phyloP scores from a whole-genome alignment of 1,140 invertebrate species.

The Antheraea mylitta region DNA sequence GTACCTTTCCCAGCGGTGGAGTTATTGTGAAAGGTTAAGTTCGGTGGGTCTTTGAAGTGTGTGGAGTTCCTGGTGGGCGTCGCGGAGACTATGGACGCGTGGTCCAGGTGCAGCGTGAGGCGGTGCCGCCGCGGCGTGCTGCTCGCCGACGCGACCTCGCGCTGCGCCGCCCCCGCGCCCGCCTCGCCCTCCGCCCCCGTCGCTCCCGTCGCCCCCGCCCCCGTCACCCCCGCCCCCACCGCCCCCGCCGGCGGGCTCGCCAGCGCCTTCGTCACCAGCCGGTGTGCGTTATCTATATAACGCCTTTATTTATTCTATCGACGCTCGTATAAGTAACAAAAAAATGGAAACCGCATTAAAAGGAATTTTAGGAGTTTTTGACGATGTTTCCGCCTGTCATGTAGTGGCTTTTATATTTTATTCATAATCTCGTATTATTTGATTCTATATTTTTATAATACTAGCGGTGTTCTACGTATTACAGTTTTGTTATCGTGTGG shows the following conservation, averaged over 20 bases:
- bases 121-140: constrained; percentile 73
- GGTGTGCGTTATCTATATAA: constrained; percentile 66
- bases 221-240: constrained; percentile 61
- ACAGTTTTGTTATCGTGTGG: no score
- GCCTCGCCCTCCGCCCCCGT: constrained; percentile 53
- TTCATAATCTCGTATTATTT: no score
- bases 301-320: no score
- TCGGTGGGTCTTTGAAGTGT: constrained; percentile 83
- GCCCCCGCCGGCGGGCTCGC: constrained; percentile 60
- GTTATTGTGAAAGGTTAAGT: constrained; percentile 33
- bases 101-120: constrained; percentile 79
- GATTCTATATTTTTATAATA: no score
- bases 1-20: constrained; percentile 66
- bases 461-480: no score
- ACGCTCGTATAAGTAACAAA: no score
- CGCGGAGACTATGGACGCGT: constrained; percentile 19
- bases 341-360: no score
- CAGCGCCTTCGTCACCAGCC: constrained; percentile 65
- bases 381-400: no score
- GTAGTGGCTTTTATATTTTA: no score
- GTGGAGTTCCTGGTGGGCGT: constrained; percentile 80
- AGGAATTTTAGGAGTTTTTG: no score
- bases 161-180: constrained; percentile 45
- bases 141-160: constrained; percentile 58
- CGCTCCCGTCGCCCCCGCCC: constrained; percentile 49